Conservation (phyloP, 2,888 invertebrate species). For the Papilio gigon region DNA sequence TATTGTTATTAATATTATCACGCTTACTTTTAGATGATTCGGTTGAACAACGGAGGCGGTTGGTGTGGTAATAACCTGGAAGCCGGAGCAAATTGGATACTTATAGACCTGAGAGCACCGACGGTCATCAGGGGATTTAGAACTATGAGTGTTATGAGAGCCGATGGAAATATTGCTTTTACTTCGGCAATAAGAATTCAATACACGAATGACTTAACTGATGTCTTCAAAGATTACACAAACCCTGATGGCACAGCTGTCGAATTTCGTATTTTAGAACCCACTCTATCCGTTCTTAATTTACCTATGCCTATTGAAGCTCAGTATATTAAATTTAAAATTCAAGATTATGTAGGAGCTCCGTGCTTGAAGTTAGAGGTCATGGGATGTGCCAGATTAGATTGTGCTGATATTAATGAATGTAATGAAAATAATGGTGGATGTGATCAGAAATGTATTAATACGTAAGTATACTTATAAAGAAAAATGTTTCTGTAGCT, state of each 20-base stretch:
- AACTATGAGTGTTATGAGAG: slow-evolving; percentile 92
- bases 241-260: slow-evolving; percentile 96
- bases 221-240: slow-evolving; percentile 94
- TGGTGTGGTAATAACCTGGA: slow-evolving; percentile 95
- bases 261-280: slow-evolving; percentile 94
- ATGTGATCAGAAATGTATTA: slow-evolving; percentile 96
- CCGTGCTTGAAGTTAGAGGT: slow-evolving; percentile 95
- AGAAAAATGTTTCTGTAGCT: background rate
- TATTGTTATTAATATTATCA: background rate
- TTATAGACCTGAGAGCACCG: slow-evolving; percentile 93
- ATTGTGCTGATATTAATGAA: slow-evolving; percentile 94
- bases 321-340: slow-evolving; percentile 91
- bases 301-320: slow-evolving; percentile 96
- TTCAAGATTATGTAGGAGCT: slow-evolving; percentile 93
- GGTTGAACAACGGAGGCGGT: slow-evolving; percentile 91
- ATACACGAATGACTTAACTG: slow-evolving; percentile 94
- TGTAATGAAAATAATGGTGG: slow-evolving; percentile 93
- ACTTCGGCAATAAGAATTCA: slow-evolving; percentile 94
- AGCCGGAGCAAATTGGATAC: slow-evolving; percentile 94
- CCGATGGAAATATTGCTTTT: slow-evolving; percentile 92
- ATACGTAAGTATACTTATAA: slow-evolving; percentile 77
- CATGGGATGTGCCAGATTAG: slow-evolving; percentile 95
- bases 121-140: slow-evolving; percentile 94
- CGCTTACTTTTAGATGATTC: slow-evolving; percentile 86
- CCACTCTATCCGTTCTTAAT: slow-evolving; percentile 94